These are phyloP conservation scores for Gastrophysa polygoni DNA, from an alignment of 2,888 invertebrate species.

Conservation along the genomic window DNA sequence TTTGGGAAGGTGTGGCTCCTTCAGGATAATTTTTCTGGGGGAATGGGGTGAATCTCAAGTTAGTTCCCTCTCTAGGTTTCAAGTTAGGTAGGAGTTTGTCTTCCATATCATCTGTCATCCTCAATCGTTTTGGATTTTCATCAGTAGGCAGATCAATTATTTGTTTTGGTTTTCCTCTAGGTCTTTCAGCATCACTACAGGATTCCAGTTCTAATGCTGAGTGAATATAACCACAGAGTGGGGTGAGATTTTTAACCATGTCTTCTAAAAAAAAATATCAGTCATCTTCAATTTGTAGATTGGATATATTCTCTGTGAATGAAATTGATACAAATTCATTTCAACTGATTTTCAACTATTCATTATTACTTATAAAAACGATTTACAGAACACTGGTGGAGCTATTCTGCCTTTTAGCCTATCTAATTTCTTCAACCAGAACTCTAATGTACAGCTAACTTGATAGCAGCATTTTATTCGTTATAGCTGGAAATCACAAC, in stretches of 20 bases:
- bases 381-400: too few species aligned
- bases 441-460: too few species aligned
- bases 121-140: conserved; percentile 50
- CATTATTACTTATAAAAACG: too few species aligned
- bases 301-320: too few species aligned
- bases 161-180: conserved; percentile 61
- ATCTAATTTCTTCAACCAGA: too few species aligned
- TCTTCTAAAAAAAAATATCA: conserved; percentile 51
- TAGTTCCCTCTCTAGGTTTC: conserved; percentile 79
- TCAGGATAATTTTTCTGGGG: conserved; percentile 79
- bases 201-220: conserved; percentile 82
- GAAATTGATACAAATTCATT: too few species aligned
- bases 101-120: conserved; percentile 66
- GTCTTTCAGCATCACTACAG: conserved; percentile 72
- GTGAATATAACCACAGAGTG: conserved; percentile 75
- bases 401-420: too few species aligned
- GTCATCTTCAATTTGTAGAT: too few species aligned
- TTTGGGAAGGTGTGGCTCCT: conserved; percentile 79
- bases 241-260: conserved; percentile 68
- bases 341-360: too few species aligned
- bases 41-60: conserved; percentile 77
- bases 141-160: conserved; percentile 11
- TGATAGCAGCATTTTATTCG: too few species aligned
- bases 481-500: too few species aligned
- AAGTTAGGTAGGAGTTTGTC: conserved; percentile 81